Percentiles rank a stretch among this genome's conserved stretches.
These are phyloP conservation scores for Baryphthengus martii DNA, from an alignment of 2,113 vertebrate genomes.

Conservation along the genomic window DNA sequence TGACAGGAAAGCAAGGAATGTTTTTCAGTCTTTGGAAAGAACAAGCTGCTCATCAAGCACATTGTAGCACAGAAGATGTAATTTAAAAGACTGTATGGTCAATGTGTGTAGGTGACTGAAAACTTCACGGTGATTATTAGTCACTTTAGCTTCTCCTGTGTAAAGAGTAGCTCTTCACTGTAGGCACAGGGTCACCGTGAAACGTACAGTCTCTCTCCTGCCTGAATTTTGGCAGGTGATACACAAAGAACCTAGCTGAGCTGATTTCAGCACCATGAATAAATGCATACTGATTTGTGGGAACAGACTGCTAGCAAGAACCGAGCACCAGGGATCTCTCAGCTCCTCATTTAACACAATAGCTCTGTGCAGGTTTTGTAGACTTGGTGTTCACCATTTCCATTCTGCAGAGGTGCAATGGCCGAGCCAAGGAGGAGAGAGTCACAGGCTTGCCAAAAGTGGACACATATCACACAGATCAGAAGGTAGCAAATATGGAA, in stretches of 20 bases:
- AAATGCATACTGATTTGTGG: background rate
- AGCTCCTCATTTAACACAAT: background rate
- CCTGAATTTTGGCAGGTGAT: background rate
- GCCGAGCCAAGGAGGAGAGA: background rate
- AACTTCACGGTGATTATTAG: background rate
- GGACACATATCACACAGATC: background rate
- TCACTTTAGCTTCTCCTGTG: background rate
- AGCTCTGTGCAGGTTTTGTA: background rate
- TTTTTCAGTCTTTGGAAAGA: background rate
- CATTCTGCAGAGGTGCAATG: background rate
- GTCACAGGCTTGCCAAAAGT: background rate
- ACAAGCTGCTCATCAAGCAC: background rate
- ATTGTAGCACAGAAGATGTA: background rate
- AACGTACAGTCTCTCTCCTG: background rate
- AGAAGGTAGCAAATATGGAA: background rate
- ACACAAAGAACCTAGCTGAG: background rate
- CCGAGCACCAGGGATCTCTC: background rate
- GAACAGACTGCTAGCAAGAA: background rate
- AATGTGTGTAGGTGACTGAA: background rate
- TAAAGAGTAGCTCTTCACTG: background rate
- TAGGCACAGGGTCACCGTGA: background rate
- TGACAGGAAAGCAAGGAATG: background rate
- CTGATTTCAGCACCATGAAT: background rate
- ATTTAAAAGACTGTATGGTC: background rate
- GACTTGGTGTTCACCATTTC: background rate